Conservation (phyloP, 2,888 invertebrate species). For the Synanthedon myopaeformis region DNA sequence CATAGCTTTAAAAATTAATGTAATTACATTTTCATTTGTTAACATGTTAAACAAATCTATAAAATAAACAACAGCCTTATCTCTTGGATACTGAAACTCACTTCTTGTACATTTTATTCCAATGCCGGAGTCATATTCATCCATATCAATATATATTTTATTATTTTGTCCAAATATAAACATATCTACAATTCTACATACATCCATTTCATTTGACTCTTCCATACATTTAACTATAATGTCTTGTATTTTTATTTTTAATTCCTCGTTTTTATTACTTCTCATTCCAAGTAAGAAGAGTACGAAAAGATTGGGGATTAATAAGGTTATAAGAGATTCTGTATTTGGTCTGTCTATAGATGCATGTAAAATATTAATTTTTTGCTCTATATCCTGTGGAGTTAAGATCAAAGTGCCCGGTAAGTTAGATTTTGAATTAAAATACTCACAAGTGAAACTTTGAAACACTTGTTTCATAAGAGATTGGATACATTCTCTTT, state of each 20-base stretch:
- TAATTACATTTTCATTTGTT: constrained; percentile 21
- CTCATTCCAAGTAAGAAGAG: constrained; percentile 50
- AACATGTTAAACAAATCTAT: constrained; percentile 32
- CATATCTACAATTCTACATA: constrained; percentile 18
- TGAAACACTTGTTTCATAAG: constrained; percentile 32
- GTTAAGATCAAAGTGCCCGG: constrained; percentile 48
- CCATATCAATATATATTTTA: constrained; percentile 18
- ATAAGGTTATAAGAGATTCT: constrained; percentile 34
- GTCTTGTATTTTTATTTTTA: constrained; percentile 39
- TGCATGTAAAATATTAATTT: constrained; percentile 42
- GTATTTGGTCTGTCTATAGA: constrained; percentile 32
- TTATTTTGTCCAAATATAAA: constrained; percentile 32
- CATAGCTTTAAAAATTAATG: constrained; percentile 35
- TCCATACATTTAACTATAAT: constrained; percentile 43
- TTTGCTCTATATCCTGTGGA: constrained; percentile 44
- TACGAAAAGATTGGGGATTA: constrained; percentile 47
- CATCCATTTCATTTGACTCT: constrained; percentile 21
- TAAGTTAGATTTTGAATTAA: constrained; percentile 20
- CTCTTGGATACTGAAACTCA: constrained; percentile 16
- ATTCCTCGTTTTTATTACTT: constrained; percentile 34
- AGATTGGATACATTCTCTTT: constrained; percentile 35
- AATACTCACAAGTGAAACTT: constrained; percentile 27
- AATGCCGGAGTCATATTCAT: constrained; percentile 51
- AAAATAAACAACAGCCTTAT: constrained; percentile 35
- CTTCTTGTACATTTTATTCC: constrained; percentile 30